Percentiles rank a stretch among this genome's conserved stretches.
These are phyloP conservation scores for Aphrocallistes beatrix DNA, from an alignment of 37 sponge, comb jelly and placozoan genomes.

Conservation along the genomic window DNA sequence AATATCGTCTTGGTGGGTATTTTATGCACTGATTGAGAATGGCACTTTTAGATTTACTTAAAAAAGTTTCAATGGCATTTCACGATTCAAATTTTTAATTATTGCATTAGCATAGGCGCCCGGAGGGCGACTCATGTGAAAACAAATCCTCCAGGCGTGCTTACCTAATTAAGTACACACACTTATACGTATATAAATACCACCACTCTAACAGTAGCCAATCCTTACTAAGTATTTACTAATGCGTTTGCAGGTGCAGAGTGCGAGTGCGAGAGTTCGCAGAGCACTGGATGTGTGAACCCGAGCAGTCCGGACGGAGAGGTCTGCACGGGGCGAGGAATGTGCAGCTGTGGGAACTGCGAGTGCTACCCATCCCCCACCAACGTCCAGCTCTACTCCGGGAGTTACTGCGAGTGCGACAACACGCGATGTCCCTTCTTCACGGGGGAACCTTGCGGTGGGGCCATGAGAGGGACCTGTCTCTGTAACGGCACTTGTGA, in stretches of 20 bases:
- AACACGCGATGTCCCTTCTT: neutral
- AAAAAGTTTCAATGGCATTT: no score
- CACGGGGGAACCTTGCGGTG: neutral
- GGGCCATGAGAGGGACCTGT: neutral
- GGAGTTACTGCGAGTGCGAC: neutral
- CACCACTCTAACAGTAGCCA: no score
- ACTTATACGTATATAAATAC: no score
- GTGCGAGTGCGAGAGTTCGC: neutral
- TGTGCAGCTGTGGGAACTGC: neutral
- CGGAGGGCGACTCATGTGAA: no score
- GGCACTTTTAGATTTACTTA: no score
- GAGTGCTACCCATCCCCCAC: neutral
- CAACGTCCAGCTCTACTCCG: neutral
- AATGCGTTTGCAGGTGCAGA: neutral
- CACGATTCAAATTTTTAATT: no score
- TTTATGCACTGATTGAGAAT: no score
- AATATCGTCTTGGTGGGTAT: no score
- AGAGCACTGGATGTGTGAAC: neutral
- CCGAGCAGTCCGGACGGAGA: neutral
- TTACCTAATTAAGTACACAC: no score
- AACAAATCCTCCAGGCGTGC: no score
- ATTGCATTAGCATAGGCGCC: no score
- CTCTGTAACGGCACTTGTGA: neutral
- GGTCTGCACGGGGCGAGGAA: neutral
- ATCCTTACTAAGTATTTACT: neutral